Base-by-base conservation (phyloP, 2,113 vertebrate species). In the Pogonocichla stellata region DNA sequence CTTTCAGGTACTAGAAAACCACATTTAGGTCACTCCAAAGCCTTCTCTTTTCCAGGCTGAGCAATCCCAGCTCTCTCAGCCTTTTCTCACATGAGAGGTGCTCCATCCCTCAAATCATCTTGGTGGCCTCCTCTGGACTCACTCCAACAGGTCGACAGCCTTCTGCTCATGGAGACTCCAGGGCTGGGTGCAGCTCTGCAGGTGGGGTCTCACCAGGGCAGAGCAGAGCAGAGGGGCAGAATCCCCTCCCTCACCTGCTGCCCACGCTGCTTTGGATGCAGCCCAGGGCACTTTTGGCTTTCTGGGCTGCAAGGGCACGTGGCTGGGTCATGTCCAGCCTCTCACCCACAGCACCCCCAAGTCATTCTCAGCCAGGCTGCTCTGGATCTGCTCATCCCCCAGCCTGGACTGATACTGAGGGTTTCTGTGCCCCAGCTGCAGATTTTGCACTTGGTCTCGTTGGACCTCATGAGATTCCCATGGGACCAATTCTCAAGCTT, bases 211-310 rank as follows among this genome's bases (percentile, higher is more conserved):
- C 54, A 69, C 2, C 54, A 75, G 57, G 0, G 60, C 36, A 24
- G 77, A 13, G 28, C 17, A 74, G 38, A 82, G 28, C 17, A 74
- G 38, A 82, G 54, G 29, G 12, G 12, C 20, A 81, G 45, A 81
- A 66, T 38, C 61, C 8, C n/a, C n/a, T 47, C 78, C 43, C 29
- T 75, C 6, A 0, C n/a, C 25, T 54, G 19, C 61, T 89, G 70
- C 61, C 38, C 54, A 20, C 3, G 0, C 0, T 2, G 54, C 53
- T 53, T 14, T 74, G n/a, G 45, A 22, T 31, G 16, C n/a, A 60
- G n/a, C 61, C 45, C 78, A 47, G 33, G 53, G 1, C 45, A 81
- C 3, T 0, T 2, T 2, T 67, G 38, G 2, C n/a, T 1, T n/a
- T n/a, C n/a, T n/a, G n/a, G n/a, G n/a, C n/a, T n/a, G n/a, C n/a